A percentile compares a stretch with the other conserved stretches of the same genome.
These are phyloP conservation scores for Rhizomys pruinosus DNA, from an alignment of 2,113 vertebrate species.

Conservation along the genomic window DNA sequence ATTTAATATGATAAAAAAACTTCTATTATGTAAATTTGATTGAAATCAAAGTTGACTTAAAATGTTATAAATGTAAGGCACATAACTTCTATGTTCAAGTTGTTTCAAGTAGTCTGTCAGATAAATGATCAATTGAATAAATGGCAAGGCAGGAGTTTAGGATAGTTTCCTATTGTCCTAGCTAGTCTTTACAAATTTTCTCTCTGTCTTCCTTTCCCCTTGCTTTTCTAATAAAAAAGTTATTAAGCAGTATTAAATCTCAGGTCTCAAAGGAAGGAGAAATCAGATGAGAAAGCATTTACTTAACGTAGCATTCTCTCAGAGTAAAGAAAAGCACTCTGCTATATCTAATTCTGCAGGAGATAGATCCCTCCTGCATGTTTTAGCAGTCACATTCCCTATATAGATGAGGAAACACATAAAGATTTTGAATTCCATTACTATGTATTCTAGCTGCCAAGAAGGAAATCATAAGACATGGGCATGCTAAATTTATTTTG, in stretches of 20 bases:
- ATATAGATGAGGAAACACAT: constrained; percentile 18
- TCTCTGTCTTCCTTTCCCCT: not conserved
- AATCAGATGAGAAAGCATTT: not conserved
- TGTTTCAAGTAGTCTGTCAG: not conserved
- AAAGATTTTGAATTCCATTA: constrained; percentile 45
- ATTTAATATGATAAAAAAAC: constrained; percentile 1
- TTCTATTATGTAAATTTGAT: not conserved
- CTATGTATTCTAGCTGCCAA: constrained; percentile 37
- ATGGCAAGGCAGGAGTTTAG: constrained; percentile 1
- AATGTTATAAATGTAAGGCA: not conserved
- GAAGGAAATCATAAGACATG: constrained; percentile 43
- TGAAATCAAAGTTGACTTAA: not conserved
- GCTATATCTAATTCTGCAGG: constrained; percentile 25
- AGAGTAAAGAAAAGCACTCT: not conserved
- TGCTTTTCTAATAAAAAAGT: not conserved
- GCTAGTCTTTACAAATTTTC: not conserved
- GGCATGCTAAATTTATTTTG: constrained; percentile 75
- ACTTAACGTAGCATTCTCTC: not conserved
- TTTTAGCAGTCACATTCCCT: constrained; percentile 35
- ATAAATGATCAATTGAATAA: not conserved
- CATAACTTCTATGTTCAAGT: not conserved
- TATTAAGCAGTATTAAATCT: constrained; percentile 24
- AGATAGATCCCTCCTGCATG: not conserved
- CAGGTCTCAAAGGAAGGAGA: not conserved
- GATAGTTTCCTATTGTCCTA: not conserved